Evolutionary conservation across 2,797 vertebrate genomes (phyloP).

Genomic region (Netta rufina): DNA sequence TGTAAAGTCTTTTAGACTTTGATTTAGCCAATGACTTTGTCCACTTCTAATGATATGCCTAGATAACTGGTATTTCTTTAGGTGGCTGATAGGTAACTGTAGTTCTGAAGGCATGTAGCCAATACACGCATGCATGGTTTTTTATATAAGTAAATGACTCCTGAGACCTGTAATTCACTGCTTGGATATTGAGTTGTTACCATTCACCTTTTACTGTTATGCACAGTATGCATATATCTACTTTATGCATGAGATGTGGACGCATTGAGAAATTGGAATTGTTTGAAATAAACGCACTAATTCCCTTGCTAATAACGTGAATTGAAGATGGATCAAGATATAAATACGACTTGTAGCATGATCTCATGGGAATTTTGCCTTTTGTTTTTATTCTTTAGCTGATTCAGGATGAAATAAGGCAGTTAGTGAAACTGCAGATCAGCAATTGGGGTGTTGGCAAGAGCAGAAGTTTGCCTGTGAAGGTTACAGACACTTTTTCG

Average conservation of each 20-base stretch:
- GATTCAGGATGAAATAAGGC: constrained; percentile 95
- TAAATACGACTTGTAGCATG: fast-evolving
- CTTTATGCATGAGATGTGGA: constrained; percentile 58
- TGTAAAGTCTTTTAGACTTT: background rate
- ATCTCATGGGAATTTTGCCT: background rate
- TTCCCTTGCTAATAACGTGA: background rate
- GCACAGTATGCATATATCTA: background rate
- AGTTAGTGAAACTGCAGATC: constrained; percentile 87
- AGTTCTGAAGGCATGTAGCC: background rate
- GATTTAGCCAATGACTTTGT: background rate
- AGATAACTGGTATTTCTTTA: background rate
- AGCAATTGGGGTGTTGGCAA: constrained; percentile 17
- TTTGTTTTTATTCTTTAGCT: constrained; percentile 77
- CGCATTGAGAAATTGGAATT: background rate
- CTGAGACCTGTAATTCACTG: background rate
- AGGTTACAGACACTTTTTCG: constrained; percentile 19
- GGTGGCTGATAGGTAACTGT: background rate
- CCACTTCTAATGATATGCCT: background rate
- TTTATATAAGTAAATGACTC: background rate
- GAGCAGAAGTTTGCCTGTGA: constrained; percentile 46
- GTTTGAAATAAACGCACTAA: background rate
- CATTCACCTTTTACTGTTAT: constrained; percentile 20
- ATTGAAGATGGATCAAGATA: background rate
- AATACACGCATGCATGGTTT: background rate
- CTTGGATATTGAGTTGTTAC: constrained; percentile 36